Evolutionary conservation across 2,797 vertebrate genomes (phyloP), one percentile per base, ranked within the genome.

Genomic region (Pangasius djambal): DNA sequence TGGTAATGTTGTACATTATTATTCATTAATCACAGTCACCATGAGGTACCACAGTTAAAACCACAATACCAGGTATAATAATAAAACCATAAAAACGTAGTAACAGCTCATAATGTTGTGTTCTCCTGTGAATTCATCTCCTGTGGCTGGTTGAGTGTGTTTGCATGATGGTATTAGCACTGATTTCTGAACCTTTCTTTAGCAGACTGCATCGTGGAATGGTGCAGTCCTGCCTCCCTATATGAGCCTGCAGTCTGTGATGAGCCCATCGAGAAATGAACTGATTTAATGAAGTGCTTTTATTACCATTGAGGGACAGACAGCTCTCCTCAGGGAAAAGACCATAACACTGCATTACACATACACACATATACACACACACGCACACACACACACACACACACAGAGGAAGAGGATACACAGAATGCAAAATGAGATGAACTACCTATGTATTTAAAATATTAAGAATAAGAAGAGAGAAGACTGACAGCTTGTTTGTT

Each of bases 281-380:
- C 91, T 92, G 91, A 89, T 93, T 92, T 95, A 95, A 96, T 95
- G 94, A 95, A 95, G 93, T 94, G 93, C 91, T 93, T 94, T 95
- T 95, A 95, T 94, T 93, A 93, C 88, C 37, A 86, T 91, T 91
- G 93, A 87, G 92, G 91, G 90, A 92, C 91, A 91, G 90, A 91
- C 90, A 91, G 89, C 79, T 40, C 90, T 93, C 93, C 92, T 92
- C 87, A 79, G 91, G 92, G 91, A 91, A 87, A 88, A 75, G 77
- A 89, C 59, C 50, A 82, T 89, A 90, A 90, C 87, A 88, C 87
- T 67, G 61, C 61, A 63, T 20, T 12, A 87, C 34, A 61, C 31
- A 50, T 13, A 86, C 69, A 89, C 72, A 87, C 77, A 88, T 70
- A 85, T 16, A 83, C 52, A 61, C 55, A 89, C 79, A 83, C 28